phyloP scores from a whole-genome alignment of 2,888 invertebrate genomes.

The Lamellibrachia satsuma region DNA sequence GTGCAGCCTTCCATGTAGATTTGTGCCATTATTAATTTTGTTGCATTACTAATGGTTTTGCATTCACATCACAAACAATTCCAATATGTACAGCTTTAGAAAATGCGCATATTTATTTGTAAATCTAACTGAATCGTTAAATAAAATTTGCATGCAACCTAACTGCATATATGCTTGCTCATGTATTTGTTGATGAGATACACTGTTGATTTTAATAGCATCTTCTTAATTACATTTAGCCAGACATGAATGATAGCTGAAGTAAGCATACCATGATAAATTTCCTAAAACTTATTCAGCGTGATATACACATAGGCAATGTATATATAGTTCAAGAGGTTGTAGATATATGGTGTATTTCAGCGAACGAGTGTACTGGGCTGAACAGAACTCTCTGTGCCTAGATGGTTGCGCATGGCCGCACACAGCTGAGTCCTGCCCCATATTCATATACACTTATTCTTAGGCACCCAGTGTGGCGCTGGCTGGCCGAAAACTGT shows the following conservation, averaged over 20 bases:
- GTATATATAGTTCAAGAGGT: constrained; percentile 4
- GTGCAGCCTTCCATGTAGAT: not conserved
- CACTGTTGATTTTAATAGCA: not conserved
- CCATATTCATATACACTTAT: not conserved
- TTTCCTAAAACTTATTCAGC: not conserved
- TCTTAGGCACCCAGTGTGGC: not conserved
- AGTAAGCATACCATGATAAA: not conserved
- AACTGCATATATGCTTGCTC: not conserved
- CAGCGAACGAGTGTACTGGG: not conserved
- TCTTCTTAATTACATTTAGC: not conserved
- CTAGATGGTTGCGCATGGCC: not conserved
- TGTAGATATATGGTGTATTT: not conserved
- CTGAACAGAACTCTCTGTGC: not conserved
- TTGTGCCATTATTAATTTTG: not conserved
- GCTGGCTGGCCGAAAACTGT: not conserved
- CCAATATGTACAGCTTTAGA: not conserved
- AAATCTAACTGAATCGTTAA: not conserved
- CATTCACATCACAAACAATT: not conserved
- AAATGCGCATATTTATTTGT: not conserved
- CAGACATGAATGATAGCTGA: not conserved
- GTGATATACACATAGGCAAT: not conserved
- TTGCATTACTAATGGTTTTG: not conserved
- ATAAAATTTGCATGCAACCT: not conserved
- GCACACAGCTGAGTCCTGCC: not conserved
- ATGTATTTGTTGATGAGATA: not conserved